Conservation (phyloP, 2,888 invertebrate species). For the Gymnoscelis rufifasciata region DNA sequence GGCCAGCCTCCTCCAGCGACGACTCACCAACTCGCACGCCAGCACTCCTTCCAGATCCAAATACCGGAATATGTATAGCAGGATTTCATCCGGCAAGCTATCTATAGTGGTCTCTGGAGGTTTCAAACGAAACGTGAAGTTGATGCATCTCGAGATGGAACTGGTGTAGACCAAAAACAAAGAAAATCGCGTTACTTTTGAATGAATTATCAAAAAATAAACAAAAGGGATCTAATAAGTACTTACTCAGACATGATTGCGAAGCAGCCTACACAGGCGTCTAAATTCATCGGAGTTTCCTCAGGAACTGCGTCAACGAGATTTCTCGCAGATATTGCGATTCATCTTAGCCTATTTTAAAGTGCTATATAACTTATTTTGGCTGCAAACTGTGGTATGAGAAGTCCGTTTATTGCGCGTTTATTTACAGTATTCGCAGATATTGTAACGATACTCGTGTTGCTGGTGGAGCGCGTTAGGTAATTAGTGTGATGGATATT, state of each 20-base stretch:
- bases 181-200: not conserved
- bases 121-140: conserved; percentile 24
- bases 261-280: conserved; percentile 6
- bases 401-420: conserved; percentile 25
- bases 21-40: conserved; percentile 56
- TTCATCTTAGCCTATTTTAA: conserved; percentile 34
- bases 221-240: not conserved
- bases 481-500: conserved; percentile 11
- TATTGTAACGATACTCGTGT: conserved; percentile 3
- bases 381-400: conserved; percentile 31
- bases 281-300: conserved; percentile 8
- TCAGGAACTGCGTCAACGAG: conserved; percentile 28
- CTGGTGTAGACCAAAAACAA: not conserved
- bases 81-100: conserved; percentile 60
- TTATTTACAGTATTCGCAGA: conserved; percentile 20
- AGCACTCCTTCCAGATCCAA: conserved; percentile 55
- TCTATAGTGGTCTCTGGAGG: conserved; percentile 36
- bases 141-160: conserved; percentile 19
- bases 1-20: conserved; percentile 56
- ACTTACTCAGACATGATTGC: conserved; percentile 28
- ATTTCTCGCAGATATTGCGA: conserved; percentile 37
- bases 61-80: conserved; percentile 58
- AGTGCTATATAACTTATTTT: conserved; percentile 40
- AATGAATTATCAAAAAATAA: too few relatives aligned
- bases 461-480: not conserved